Percentiles rank a stretch among this genome's conserved stretches.
Conservation (phyloP, 2,888 invertebrate species). For the Abscondita cerata region DNA sequence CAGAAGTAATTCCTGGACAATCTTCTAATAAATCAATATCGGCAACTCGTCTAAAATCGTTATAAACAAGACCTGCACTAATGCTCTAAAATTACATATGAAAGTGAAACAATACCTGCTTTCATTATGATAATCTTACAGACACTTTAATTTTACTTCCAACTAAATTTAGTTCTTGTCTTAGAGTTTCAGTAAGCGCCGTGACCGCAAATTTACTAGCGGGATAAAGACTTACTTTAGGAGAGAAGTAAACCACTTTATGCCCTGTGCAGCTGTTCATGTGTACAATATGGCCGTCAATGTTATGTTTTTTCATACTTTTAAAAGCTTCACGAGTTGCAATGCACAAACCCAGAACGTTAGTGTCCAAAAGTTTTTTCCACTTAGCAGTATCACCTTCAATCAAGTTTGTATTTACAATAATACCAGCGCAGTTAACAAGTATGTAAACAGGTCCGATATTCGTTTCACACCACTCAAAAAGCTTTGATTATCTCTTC, state of each 20-base stretch:
- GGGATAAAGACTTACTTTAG: neutral
- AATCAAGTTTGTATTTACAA: neutral
- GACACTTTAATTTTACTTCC: slow-evolving; percentile 6
- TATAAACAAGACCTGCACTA: slow-evolving; percentile 1
- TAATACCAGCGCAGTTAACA: slow-evolving; percentile 45
- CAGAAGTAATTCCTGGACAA: too few relatives aligned
- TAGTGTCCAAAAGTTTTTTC: slow-evolving; percentile 23
- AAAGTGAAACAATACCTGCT: neutral
- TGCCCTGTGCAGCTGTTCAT: slow-evolving; percentile 25
- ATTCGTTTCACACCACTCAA: slow-evolving; percentile 42
- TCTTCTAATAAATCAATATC: too few relatives aligned
- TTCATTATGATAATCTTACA: slow-evolving; percentile 3
- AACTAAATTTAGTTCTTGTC: neutral
- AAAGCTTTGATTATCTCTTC: slow-evolving; percentile 42
- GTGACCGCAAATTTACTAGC: slow-evolving; percentile 1
- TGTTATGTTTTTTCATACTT: slow-evolving; percentile 14
- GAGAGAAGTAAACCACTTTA: neutral
- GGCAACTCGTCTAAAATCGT: neutral
- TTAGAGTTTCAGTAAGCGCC: neutral
- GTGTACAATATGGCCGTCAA: slow-evolving; percentile 24
- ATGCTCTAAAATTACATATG: slow-evolving; percentile 14
- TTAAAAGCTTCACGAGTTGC: slow-evolving; percentile 29
- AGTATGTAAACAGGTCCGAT: slow-evolving; percentile 45
- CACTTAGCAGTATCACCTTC: slow-evolving; percentile 21
- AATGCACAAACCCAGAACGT: slow-evolving; percentile 23